A percentile compares a stretch with the other conserved stretches of the same genome.
Conservation (phyloP, 2,797 vertebrate species). For the Clarias platycephalus region DNA sequence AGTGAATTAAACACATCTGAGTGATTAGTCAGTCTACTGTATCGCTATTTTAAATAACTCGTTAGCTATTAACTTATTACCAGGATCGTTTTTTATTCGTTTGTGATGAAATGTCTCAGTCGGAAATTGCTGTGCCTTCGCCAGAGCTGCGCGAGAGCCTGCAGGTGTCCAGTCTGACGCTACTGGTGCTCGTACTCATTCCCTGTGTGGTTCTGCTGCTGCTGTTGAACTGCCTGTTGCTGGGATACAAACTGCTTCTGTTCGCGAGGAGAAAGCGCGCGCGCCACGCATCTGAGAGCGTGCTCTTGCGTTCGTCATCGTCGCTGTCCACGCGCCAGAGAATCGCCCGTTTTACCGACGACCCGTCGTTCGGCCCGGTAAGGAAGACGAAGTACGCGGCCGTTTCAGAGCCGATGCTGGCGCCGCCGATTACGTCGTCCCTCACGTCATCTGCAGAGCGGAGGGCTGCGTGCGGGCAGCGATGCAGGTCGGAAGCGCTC, state of each 20-base stretch:
- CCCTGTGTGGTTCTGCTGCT: conserved; percentile 77
- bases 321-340: conserved; percentile 61
- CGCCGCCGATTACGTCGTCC: conserved; percentile 73
- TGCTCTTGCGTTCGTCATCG: conserved; percentile 58
- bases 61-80: neutral
- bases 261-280: conserved; percentile 56
- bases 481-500: conserved; percentile 42
- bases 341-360: conserved; percentile 51
- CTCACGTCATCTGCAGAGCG: conserved; percentile 69
- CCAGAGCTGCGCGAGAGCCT: conserved; percentile 57
- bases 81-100: conserved; percentile 38
- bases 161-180: conserved; percentile 66
- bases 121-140: conserved; percentile 54
- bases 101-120: conserved; percentile 73
- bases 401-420: conserved; percentile 67
- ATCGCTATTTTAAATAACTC: conserved; percentile 5
- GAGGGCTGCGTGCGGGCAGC: conserved; percentile 57
- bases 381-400: conserved; percentile 60
- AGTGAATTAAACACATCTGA: conserved; percentile 64
- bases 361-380: conserved; percentile 54
- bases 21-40: conserved; percentile 35
- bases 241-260: conserved; percentile 73
- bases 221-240: conserved; percentile 77
- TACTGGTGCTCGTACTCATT: conserved; percentile 75
- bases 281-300: conserved; percentile 56